Evolutionary conservation across 2,888 invertebrate species (phyloP).

Genomic region (Pseudococcus viburni): DNA sequence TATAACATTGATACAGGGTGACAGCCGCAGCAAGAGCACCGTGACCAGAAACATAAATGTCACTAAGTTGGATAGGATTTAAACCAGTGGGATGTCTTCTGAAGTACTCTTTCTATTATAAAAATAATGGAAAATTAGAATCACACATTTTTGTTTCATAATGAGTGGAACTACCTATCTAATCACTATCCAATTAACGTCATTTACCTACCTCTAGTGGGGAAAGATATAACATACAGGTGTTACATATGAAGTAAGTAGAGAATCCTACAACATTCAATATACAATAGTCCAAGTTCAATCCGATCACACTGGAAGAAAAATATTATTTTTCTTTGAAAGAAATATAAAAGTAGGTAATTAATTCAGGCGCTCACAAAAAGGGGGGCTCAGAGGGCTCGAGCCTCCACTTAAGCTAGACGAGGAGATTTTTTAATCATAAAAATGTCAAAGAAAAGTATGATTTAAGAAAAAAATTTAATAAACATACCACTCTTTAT

Average conservation of each 20-base stretch:
- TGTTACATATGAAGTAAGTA: conserved; percentile 92
- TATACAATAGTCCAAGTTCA: conserved; percentile 95
- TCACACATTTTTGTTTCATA: neutral
- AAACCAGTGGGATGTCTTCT: conserved; percentile 86
- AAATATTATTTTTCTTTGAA: neutral
- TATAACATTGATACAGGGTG: conserved; percentile 89
- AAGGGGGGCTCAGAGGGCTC: too few species aligned
- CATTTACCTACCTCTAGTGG: conserved; percentile 85
- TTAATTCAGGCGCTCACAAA: too few species aligned
- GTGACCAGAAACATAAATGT: conserved; percentile 96
- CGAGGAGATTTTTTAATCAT: too few species aligned
- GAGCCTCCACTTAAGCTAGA: too few species aligned
- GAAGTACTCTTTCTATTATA: conserved; percentile 84
- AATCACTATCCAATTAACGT: neutral
- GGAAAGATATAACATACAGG: conserved; percentile 87
- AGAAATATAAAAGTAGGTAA: neutral
- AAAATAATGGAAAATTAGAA: neutral
- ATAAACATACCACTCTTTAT: too few species aligned
- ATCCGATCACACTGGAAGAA: conserved; percentile 87
- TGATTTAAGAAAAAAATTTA: too few species aligned
- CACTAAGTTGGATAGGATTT: conserved; percentile 95
- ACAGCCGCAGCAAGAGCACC: conserved; percentile 87
- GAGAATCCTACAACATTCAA: conserved; percentile 94
- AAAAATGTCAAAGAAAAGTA: too few species aligned
- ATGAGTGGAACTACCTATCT: neutral